Evolutionary conservation across 1,140 invertebrate genomes (phyloP), one percentile per base, ranked within the genome.

Genomic region (Geopemphigus sp.): DNA sequence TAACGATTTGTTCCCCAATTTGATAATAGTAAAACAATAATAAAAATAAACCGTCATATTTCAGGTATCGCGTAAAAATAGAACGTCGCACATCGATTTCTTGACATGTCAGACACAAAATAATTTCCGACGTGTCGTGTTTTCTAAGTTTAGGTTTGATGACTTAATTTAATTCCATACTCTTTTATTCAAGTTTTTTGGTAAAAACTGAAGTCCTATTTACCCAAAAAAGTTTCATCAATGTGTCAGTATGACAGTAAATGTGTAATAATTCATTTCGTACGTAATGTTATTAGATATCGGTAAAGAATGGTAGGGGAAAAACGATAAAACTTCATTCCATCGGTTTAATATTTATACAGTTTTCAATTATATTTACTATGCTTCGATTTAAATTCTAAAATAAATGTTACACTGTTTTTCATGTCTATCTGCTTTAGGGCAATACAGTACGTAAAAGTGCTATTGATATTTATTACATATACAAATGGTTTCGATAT

Each of bases 231-330:
- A 47, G 22, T 50, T 50, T 26, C 22, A 26, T 68, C 66, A 50
- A 68, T 12, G 22, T 68, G 22, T 68, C 66, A 68, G 10, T 17
- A 50, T 50, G 32, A 66, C 64, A 66, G 66, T 68, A 50, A 68
- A 68, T 66, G 39, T 47, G 12, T 39, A 10, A 64, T 39, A n/a
- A n/a, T 66, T 14, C 10, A 39, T 45, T 39, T 12, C 11, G n/a
- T 29, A 3, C 19, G 61, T 32, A n/a, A n/a, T 32, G 26, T 59
- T 59, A 64, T 64, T 64, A 17, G 29, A 64, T 64, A 19, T 32
- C 1, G 19, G 19, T 64, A 64, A 26, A 19, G 3, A 12, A 4
- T 11, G 26, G 29, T 39, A 32, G 10, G 29, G 4, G 32, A 64
- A 64, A 64, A 29, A 64, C 12, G n/a, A 24, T 68, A 45, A 39